phyloP scores from a whole-genome alignment of 1,140 invertebrate species.

The Microvelia longipes region DNA sequence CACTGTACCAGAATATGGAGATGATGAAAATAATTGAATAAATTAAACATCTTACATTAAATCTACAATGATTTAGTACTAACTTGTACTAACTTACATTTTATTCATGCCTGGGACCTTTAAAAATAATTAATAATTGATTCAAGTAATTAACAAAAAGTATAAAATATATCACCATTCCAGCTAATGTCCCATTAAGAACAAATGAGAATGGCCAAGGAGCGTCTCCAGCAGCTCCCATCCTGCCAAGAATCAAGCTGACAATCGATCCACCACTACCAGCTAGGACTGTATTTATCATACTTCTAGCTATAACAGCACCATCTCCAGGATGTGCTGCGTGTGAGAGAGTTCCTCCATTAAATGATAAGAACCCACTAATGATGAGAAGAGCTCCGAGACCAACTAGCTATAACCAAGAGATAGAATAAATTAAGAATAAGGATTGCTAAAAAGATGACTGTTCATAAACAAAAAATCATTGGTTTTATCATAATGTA shows the following conservation, averaged over 20 bases:
- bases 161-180: no score
- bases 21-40: no score
- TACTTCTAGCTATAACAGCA: slow-evolving; percentile 29
- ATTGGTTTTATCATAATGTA: not conserved
- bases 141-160: no score
- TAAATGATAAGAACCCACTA: slow-evolving; percentile 43
- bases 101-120: no score
- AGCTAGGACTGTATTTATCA: slow-evolving; percentile 38
- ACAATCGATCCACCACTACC: slow-evolving; percentile 33
- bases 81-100: no score
- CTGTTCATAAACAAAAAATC: not conserved
- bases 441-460: no score
- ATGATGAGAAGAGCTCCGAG: slow-evolving; percentile 41
- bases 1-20: no score
- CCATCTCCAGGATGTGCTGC: slow-evolving; percentile 34
- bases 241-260: slow-evolving; percentile 24
- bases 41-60: no score
- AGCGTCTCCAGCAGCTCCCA: slow-evolving; percentile 13
- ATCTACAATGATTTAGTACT: no score
- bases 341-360: slow-evolving; percentile 36
- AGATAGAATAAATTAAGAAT: no score
- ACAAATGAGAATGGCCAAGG: slow-evolving; percentile 34
- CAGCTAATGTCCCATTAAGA: not conserved
- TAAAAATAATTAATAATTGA: no score
- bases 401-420: slow-evolving; percentile 36